Percentiles rank a stretch among this genome's conserved stretches.
Conservation (phyloP, 2,113 vertebrate genomes). For the Lepisosteus oculatus region DNA sequence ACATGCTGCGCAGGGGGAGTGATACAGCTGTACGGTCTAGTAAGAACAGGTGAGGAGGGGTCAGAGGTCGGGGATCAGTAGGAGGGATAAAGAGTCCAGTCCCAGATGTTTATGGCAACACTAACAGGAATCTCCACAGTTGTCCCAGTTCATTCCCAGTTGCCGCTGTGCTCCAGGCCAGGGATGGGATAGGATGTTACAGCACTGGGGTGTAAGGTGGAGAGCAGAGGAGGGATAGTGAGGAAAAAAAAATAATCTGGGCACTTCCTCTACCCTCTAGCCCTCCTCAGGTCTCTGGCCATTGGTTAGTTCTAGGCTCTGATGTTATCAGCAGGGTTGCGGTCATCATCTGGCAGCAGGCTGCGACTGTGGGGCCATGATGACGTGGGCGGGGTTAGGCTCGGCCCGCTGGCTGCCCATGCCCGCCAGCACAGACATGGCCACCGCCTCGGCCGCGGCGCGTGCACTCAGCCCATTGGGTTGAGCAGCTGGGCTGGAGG, state of each 20-base stretch:
- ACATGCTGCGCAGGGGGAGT: slow-evolving; percentile 19
- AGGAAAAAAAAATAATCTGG: slow-evolving; percentile 22
- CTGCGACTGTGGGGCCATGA: slow-evolving; percentile 89
- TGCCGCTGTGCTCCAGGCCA: slow-evolving; percentile 64
- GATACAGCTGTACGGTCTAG: slow-evolving; percentile 50
- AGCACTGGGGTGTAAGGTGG: neutral
- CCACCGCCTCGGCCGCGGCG: slow-evolving; percentile 89
- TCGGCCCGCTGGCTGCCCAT: slow-evolving; percentile 88
- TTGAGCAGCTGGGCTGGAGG: slow-evolving; percentile 61
- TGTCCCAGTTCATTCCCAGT: slow-evolving; percentile 64
- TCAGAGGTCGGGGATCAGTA: slow-evolving; percentile 21
- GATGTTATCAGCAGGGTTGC: slow-evolving; percentile 21
- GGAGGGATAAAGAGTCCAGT: slow-evolving; percentile 63
- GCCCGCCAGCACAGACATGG: slow-evolving; percentile 90
- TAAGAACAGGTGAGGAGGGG: slow-evolving; percentile 16
- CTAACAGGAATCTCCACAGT: slow-evolving; percentile 64
- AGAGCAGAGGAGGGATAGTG: neutral
- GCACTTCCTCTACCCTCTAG: slow-evolving; percentile 27
- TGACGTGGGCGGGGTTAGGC: slow-evolving; percentile 59
- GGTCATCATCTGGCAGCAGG: slow-evolving; percentile 93
- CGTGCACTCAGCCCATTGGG: slow-evolving; percentile 82
- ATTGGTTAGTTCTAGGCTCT: slow-evolving; percentile 43
- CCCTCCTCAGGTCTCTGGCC: slow-evolving; percentile 30
- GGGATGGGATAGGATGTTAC: slow-evolving; percentile 18
- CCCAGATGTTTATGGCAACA: slow-evolving; percentile 70